A percentile compares a stretch with the other conserved stretches of the same genome.
Conservation (phyloP, 2,797 vertebrate genomes). For the Sciaenops ocellatus region DNA sequence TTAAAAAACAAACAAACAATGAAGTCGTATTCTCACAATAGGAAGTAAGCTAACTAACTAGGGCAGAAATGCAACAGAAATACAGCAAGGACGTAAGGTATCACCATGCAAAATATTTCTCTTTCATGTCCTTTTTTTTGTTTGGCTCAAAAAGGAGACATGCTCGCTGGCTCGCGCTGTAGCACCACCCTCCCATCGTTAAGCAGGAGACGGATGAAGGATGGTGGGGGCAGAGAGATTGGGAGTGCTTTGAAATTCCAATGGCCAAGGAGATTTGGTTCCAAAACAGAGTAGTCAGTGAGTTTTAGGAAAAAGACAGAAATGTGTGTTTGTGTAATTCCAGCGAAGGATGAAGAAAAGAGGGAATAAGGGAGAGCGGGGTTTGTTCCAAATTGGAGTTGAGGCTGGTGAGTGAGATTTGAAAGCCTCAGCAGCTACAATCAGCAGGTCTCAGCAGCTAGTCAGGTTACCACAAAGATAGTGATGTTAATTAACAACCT, state of each 20-base stretch:
- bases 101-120: constrained; percentile 38
- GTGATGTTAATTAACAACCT: constrained; percentile 31
- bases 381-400: constrained; percentile 31
- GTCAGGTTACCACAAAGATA: constrained; percentile 17
- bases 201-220: constrained; percentile 47
- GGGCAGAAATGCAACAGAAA: constrained; percentile 29
- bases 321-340: constrained; percentile 61
- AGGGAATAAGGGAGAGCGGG: constrained; percentile 7
- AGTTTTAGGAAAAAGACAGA: constrained; percentile 58
- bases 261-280: constrained; percentile 56
- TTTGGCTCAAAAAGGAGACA: constrained; percentile 50
- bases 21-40: not conserved
- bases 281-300: constrained; percentile 50
- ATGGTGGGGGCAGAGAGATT: constrained; percentile 31
- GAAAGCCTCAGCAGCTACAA: constrained; percentile 25
- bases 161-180: constrained; percentile 39
- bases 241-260: constrained; percentile 66
- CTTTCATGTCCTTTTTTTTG: constrained; percentile 57
- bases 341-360: constrained; percentile 23
- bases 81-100: constrained; percentile 11
- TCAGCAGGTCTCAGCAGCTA: constrained; percentile 28
- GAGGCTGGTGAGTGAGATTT: constrained; percentile 27
- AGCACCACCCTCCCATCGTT: constrained; percentile 47
- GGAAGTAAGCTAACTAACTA: constrained; percentile 5
- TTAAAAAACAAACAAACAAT: not conserved